phyloP scores from a whole-genome alignment of 2,113 vertebrate species.

The Copsychus sechellarum region DNA sequence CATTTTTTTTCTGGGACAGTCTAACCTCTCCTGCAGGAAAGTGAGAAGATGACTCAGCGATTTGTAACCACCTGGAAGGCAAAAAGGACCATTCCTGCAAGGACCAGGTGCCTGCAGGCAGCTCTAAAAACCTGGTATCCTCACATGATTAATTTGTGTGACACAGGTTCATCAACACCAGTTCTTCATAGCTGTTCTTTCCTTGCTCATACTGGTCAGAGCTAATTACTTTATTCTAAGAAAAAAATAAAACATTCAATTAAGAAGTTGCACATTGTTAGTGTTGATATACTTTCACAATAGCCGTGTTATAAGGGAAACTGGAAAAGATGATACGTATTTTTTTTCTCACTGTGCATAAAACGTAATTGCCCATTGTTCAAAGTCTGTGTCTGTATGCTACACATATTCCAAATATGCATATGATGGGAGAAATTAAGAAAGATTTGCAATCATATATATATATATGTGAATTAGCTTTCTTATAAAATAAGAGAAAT shows the following conservation, averaged over 20 bases:
- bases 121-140: neutral
- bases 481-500: neutral
- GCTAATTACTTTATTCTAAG: neutral
- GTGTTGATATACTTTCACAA: neutral
- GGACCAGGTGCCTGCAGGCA: neutral
- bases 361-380: neutral
- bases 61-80: neutral
- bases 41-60: neutral
- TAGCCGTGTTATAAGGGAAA: neutral
- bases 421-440: neutral
- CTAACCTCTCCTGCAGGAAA: neutral
- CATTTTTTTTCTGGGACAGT: neutral
- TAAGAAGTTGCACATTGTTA: neutral
- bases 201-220: neutral
- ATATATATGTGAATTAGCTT: neutral
- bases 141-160: neutral
- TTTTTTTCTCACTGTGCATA: neutral
- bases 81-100: neutral
- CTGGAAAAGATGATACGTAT: rapidly evolving
- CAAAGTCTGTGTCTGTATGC: neutral
- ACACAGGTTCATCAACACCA: neutral
- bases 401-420: neutral
- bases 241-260: neutral
- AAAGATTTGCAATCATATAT: neutral
- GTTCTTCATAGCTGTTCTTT: neutral